These are phyloP conservation scores for Amphilophus citrinellus DNA, from an alignment of 2,113 vertebrate genomes.

Conservation along the genomic window DNA sequence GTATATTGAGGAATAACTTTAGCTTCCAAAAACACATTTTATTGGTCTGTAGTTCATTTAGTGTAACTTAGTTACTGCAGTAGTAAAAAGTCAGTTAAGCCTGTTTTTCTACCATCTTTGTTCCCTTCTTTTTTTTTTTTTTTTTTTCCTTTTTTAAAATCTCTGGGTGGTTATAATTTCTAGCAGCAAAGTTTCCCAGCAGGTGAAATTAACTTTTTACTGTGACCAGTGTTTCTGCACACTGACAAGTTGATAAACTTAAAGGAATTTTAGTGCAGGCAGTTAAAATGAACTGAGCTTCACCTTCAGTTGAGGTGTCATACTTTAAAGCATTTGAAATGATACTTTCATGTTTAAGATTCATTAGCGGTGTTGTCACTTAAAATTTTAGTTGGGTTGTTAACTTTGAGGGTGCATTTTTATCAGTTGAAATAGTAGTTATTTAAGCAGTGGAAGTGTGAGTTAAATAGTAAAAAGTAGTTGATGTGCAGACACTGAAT, in stretches of 20 bases:
- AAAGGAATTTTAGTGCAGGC: background rate
- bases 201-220: no score
- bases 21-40: no score
- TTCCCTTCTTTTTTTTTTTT: no score
- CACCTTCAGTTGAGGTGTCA: no score
- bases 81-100: background rate
- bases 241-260: no score
- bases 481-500: no score
- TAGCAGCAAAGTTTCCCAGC: no score
- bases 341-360: background rate
- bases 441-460: background rate
- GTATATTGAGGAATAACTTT: background rate
- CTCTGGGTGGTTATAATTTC: no score
- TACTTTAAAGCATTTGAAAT: background rate
- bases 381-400: background rate
- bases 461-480: background rate
- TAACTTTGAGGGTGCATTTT: background rate
- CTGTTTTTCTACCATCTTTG: background rate
- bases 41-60: no score
- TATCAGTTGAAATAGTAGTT: background rate
- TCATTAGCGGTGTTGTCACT: background rate
- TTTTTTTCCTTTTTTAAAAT: no score
- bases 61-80: no score
- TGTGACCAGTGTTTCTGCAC: no score
- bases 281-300: background rate